phyloP scores from a whole-genome alignment of 2,888 invertebrate genomes.

The Nomada fucata region DNA sequence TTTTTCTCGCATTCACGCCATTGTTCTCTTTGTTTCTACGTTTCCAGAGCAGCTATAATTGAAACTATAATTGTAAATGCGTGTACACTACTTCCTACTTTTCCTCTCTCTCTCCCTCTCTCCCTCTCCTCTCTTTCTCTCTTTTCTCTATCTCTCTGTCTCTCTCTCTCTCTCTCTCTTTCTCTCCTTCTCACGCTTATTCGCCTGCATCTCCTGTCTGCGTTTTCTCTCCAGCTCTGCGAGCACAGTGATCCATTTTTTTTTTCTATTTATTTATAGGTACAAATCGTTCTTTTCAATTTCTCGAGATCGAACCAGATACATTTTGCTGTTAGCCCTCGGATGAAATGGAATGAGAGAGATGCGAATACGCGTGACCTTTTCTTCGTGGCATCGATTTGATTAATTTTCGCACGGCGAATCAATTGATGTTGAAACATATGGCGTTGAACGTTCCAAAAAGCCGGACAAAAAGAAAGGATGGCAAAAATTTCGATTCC shows the following conservation, averaged over 20 bases:
- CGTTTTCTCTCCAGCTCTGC: constrained; percentile 18
- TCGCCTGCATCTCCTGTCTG: constrained; percentile 23
- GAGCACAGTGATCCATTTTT: constrained; percentile 12
- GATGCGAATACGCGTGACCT: constrained; percentile 33
- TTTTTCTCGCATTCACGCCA: constrained; percentile 8
- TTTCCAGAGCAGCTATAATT: constrained; percentile 48
- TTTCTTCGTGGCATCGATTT: constrained; percentile 35
- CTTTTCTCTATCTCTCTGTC: constrained; percentile 30
- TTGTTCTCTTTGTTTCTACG: constrained; percentile 36
- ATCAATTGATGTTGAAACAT: background rate
- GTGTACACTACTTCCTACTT: constrained; percentile 43
- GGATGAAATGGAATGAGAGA: constrained; percentile 42
- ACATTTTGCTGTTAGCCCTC: background rate
- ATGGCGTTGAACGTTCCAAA: no score
- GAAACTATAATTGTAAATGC: constrained; percentile 36
- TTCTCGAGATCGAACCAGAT: constrained; percentile 4
- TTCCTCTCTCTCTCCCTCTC: constrained; percentile 40
- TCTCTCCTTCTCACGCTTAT: constrained; percentile 15
- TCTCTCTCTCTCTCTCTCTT: constrained; percentile 29
- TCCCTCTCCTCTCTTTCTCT: constrained; percentile 8
- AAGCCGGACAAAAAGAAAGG: background rate
- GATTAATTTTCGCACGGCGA: background rate
- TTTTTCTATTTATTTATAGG: background rate
- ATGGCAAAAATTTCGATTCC: background rate
- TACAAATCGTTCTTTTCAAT: no score